A percentile compares a stretch with the other conserved stretches of the same genome.
phyloP scores from a whole-genome alignment of 2,113 vertebrate genomes.

The Desmodus rotundus region DNA sequence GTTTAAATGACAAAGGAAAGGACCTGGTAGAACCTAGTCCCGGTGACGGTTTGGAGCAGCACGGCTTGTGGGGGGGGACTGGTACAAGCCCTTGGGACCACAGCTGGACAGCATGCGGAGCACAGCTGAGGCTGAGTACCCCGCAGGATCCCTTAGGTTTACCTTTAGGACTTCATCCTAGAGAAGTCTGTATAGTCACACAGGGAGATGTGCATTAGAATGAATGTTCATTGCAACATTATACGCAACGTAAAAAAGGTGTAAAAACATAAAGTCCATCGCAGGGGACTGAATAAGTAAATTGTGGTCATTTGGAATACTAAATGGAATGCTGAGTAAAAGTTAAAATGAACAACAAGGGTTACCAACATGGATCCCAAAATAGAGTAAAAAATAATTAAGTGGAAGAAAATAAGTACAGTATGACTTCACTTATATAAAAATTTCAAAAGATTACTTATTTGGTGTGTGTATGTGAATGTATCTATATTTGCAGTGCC shows the following conservation, averaged over 20 bases:
- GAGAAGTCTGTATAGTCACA: background rate
- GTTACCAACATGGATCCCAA: background rate
- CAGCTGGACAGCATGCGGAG: fast-evolving
- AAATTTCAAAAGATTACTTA: background rate
- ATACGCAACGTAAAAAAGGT: background rate
- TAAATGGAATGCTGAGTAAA: background rate
- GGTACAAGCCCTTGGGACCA: background rate
- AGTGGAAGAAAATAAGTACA: background rate
- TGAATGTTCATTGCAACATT: background rate
- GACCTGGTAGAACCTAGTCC: background rate
- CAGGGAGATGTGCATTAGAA: background rate
- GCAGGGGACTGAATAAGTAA: background rate
- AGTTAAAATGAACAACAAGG: background rate
- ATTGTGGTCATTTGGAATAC: background rate
- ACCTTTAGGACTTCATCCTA: background rate
- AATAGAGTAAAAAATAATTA: background rate
- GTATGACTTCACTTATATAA: background rate
- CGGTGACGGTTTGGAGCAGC: background rate
- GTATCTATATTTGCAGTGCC: background rate
- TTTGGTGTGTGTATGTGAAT: background rate
- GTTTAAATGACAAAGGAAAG: background rate
- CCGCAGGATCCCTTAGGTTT: background rate
- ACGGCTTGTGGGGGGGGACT: background rate
- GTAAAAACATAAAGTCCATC: background rate
- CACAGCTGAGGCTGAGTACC: background rate